Base-by-base conservation (phyloP, 2,888 invertebrate genomes). In the Glomeris marginata region DNA sequence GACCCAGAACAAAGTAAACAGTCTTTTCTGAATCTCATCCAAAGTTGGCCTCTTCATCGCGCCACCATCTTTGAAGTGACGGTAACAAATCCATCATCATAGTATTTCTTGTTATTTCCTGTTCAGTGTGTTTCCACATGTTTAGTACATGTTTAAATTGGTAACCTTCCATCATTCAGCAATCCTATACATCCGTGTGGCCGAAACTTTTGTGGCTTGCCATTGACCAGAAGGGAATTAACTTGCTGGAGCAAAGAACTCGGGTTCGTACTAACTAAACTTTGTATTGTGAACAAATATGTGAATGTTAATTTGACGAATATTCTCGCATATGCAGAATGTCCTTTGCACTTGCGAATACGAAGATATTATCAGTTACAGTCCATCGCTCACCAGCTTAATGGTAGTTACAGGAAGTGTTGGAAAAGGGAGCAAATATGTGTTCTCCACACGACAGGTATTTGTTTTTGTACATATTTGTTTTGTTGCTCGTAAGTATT, bases 161-260 rank as follows among this genome's bases (percentile, higher is more conserved):
- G 41, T 57, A 42, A 38, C 45, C 48, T 45, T 57, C 55, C 47
- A 47, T 52, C 52, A 68, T 69, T 36, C 67, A 86, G 85, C 92
- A 94, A 81, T 86, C 88, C 11, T 92, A 91, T 66, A 91, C 92
- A 13, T 90, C 91, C 22, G 88, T 88, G 68, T 90, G 94, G 86
- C 92, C 94, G 28, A 77, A 91, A 62, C 79, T 84, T 41, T 72
- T 94, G 42, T 90, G 92, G 88, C 71, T 94, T 58, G 91, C 88
- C 21, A 85, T 94, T 47, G 90, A 92, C 69, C 90, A 91, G 66
- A 78, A 78, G 60, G 94, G 94, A 18, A 77, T 94, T 53, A 90
- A 92, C 66, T 71, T 94, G 54, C 72, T 92, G 60, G 87, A 92
- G 60, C 84, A 86, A 63, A 80, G 86, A 50, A 81, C 88, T 13